Evolutionary conservation across 2,797 vertebrate genomes (phyloP).

Genomic region (Kryptolebias ocellatus): DNA sequence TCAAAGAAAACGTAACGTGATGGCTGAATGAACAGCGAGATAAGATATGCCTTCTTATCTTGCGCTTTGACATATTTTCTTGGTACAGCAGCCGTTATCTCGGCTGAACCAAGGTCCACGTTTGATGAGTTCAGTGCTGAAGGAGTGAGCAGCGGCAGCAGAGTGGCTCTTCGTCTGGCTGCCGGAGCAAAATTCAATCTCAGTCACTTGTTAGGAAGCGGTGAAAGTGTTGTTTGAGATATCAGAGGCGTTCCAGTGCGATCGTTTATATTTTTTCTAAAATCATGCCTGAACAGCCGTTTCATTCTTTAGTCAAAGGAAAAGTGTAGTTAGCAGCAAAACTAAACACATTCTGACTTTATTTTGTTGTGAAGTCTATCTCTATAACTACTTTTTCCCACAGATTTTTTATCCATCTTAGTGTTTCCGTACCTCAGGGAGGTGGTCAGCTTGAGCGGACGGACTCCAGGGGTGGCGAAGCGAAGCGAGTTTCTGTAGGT

Average conservation of each 20-base stretch:
- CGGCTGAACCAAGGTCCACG: constrained; percentile 43
- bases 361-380: constrained; percentile 1
- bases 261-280: constrained; percentile 1
- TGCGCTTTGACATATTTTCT: constrained; percentile 26
- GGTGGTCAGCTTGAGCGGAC: constrained; percentile 93
- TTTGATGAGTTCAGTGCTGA: constrained; percentile 58
- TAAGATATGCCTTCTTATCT: constrained; percentile 68
- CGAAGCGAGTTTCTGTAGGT: constrained; percentile 97
- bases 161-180: constrained; percentile 13
- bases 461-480: constrained; percentile 95
- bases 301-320: constrained; percentile 6
- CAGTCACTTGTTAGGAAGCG: constrained; percentile 1
- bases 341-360: not conserved
- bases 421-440: constrained; percentile 87
- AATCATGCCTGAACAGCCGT: constrained; percentile 2
- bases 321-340: not conserved
- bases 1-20: constrained; percentile 14
- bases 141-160: constrained; percentile 10
- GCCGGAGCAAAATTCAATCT: not conserved
- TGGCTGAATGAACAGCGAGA: constrained; percentile 42
- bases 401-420: not conserved
- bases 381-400: not conserved
- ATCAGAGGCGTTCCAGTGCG: not conserved
- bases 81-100: constrained; percentile 48
- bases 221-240: constrained; percentile 4